phyloP scores from a whole-genome alignment of 2,113 vertebrate genomes.

The Egretta garzetta region DNA sequence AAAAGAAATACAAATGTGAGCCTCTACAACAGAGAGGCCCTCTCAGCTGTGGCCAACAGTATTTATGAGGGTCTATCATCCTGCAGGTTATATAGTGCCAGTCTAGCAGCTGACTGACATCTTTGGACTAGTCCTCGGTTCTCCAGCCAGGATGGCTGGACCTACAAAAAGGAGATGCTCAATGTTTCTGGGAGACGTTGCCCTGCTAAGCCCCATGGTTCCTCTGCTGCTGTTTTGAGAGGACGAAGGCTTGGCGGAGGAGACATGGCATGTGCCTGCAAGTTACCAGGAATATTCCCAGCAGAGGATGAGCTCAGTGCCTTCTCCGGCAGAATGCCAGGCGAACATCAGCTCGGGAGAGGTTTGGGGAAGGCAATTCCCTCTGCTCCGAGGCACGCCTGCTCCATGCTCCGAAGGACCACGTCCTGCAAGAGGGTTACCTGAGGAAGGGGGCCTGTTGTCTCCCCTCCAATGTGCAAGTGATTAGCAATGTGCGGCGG shows the following conservation, averaged over 20 bases:
- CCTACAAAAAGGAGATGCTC: background rate
- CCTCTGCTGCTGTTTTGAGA: background rate
- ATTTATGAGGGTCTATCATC: background rate
- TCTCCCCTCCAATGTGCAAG: background rate
- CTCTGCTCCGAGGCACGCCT: rapidly evolving
- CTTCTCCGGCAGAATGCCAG: background rate
- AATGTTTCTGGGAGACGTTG: background rate
- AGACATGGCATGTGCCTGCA: background rate
- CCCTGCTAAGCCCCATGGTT: background rate
- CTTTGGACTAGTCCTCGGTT: background rate
- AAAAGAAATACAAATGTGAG: background rate
- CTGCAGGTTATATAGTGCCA: background rate
- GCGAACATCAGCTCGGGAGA: background rate
- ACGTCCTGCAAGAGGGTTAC: background rate
- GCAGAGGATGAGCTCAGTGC: background rate
- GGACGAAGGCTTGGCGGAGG: background rate
- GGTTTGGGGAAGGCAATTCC: background rate
- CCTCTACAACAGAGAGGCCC: background rate
- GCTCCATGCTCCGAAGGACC: background rate
- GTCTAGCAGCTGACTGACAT: background rate
- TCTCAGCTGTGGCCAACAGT: background rate
- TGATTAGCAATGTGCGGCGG: rapidly evolving
- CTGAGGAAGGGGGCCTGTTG: background rate
- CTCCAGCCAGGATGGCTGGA: background rate
- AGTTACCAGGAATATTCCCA: background rate